phyloP scores from a whole-genome alignment of 2,888 invertebrate genomes.

The Eupithecia inturbata region DNA sequence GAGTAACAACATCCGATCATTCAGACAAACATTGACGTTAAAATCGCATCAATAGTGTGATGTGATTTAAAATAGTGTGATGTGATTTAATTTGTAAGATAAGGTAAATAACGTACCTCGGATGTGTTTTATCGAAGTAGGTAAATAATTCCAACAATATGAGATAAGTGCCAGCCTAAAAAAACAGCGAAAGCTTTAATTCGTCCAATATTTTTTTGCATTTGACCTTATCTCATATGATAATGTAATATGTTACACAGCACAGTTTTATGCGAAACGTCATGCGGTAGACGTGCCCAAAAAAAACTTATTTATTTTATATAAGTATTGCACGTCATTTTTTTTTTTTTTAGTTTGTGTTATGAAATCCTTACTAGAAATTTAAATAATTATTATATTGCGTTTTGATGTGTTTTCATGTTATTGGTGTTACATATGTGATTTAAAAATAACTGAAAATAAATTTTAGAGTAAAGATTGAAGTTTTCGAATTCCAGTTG shows the following conservation, averaged over 20 bases:
- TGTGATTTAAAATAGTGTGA: not conserved
- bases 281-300: slow-evolving; percentile 16
- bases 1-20: too few relatives aligned
- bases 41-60: too few relatives aligned
- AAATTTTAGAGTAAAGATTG: not conserved
- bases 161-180: slow-evolving; percentile 3
- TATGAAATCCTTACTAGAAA: not conserved
- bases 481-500: not conserved
- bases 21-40: too few relatives aligned
- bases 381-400: not conserved
- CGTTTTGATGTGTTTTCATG: not conserved
- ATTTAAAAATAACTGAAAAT: not conserved
- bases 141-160: not conserved
- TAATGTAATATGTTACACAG: slow-evolving; percentile 6
- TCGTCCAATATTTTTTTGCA: not conserved
- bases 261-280: not conserved
- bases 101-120: not conserved
- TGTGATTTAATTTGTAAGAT: not conserved
- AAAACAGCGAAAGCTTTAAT: slow-evolving; percentile 1
- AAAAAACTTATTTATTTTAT: slow-evolving; percentile 11
- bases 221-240: slow-evolving; percentile 13
- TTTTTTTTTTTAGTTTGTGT: too few relatives aligned
- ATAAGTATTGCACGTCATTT: too few relatives aligned
- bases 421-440: not conserved
- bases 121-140: not conserved